Evolutionary conservation across 2,113 vertebrate species (phyloP).

Genomic region (Plecturocebus donacophilus): DNA sequence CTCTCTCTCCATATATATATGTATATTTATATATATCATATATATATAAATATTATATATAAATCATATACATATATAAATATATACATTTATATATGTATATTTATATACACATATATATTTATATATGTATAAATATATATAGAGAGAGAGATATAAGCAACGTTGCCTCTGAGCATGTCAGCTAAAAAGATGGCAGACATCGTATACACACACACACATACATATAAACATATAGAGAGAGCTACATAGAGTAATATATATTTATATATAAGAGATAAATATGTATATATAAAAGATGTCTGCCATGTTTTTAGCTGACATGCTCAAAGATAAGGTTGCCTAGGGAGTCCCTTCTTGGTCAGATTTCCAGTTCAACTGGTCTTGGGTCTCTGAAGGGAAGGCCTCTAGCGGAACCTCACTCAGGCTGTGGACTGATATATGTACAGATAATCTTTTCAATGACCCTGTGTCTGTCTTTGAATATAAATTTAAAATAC

Average conservation of each 20-base stretch:
- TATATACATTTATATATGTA: not conserved
- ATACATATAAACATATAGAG: too few relatives aligned
- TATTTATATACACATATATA: too few relatives aligned
- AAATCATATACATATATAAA: too few relatives aligned
- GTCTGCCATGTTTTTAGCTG: not conserved
- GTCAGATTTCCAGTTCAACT: conserved; percentile 71
- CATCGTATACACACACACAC: too few relatives aligned
- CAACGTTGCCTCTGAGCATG: too few relatives aligned
- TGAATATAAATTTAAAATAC: not conserved
- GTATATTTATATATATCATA: not conserved
- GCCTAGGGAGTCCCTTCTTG: conserved; percentile 40
- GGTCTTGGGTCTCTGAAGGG: conserved; percentile 40
- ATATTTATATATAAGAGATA: too few relatives aligned
- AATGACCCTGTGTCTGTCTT: not conserved
- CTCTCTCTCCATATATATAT: too few relatives aligned
- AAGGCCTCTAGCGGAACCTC: conserved; percentile 2
- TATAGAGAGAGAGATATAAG: too few relatives aligned
- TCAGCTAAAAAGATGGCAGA: too few relatives aligned
- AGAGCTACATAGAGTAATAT: too few relatives aligned
- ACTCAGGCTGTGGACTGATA: not conserved
- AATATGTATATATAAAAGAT: too few relatives aligned
- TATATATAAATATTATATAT: not conserved
- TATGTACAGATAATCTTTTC: not conserved
- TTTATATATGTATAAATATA: too few relatives aligned
- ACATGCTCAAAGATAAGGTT: not conserved